Conservation (phyloP, 2,113 vertebrate species). For the Caranx ignobilis region DNA sequence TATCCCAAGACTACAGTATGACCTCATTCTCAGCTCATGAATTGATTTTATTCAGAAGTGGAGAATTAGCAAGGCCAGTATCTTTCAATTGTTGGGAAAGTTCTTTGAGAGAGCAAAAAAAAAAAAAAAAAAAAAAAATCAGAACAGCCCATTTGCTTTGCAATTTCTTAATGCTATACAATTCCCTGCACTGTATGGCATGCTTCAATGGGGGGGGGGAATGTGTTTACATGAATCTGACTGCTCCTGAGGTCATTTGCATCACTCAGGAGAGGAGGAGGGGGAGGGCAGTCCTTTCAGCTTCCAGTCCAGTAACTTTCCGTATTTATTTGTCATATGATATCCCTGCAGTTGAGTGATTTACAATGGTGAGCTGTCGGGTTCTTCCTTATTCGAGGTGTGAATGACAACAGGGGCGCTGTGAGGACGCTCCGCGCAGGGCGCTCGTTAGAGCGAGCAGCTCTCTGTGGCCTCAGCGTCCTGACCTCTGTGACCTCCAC, state of each 20-base stretch:
- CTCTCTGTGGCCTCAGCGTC: constrained; percentile 27
- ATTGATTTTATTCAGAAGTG: constrained; percentile 68
- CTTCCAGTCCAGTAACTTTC: constrained; percentile 45
- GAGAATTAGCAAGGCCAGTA: constrained; percentile 70
- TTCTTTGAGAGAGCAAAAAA: constrained; percentile 52
- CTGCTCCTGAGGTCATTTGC: constrained; percentile 59
- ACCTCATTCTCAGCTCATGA: constrained; percentile 62
- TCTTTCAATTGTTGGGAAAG: constrained; percentile 57
- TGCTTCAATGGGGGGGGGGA: constrained; percentile 34
- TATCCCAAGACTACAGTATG: constrained; percentile 59
- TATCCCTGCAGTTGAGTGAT: constrained; percentile 37
- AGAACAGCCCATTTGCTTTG: constrained; percentile 51
- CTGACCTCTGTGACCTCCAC: constrained; percentile 49
- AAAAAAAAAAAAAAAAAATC: constrained; percentile 57
- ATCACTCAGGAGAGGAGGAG: constrained; percentile 14
- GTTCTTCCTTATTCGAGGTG: constrained; percentile 47
- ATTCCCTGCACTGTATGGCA: constrained; percentile 10
- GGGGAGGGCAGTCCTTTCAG: constrained; percentile 23
- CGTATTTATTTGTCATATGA: constrained; percentile 55
- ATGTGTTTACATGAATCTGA: constrained; percentile 43
- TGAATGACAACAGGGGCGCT: constrained; percentile 28
- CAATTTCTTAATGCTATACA: constrained; percentile 56
- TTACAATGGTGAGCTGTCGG: constrained; percentile 42
- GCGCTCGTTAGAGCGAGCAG: constrained; percentile 36
- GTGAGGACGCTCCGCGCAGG: constrained; percentile 14